Evolutionary conservation across 2,888 invertebrate genomes (phyloP).

Genomic region (Graphium colonna): DNA sequence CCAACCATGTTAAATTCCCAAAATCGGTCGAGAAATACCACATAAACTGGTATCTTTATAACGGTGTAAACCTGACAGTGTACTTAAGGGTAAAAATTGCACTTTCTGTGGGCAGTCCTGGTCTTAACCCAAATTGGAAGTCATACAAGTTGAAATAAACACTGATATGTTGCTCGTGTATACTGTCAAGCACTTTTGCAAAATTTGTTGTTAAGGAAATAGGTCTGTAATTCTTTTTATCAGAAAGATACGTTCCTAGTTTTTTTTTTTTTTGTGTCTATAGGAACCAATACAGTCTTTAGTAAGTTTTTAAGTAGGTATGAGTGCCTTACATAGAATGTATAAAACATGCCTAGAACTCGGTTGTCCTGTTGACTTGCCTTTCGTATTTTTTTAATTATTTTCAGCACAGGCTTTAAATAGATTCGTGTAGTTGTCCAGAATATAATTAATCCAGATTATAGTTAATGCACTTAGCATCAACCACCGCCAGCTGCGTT

Average conservation of each 20-base stretch:
- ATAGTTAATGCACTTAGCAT: not conserved
- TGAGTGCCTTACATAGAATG: not conserved
- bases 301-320: too few relatives aligned
- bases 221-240: too few relatives aligned
- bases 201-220: not conserved
- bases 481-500: not conserved
- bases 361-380: not conserved
- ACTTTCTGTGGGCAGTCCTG: not conserved
- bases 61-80: too few relatives aligned
- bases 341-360: too few relatives aligned
- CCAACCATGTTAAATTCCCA: too few relatives aligned
- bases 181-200: not conserved
- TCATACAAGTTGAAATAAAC: not conserved
- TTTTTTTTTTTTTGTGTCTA: too few relatives aligned
- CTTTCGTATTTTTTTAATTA: not conserved
- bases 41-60: too few relatives aligned
- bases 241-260: not conserved
- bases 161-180: not conserved
- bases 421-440: not conserved
- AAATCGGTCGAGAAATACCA: too few relatives aligned
- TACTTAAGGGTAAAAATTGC: too few relatives aligned
- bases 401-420: not conserved
- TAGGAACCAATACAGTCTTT: too few relatives aligned
- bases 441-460: too few relatives aligned
- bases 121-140: not conserved